Evolutionary conservation across 1,140 invertebrate species (phyloP).

Genomic region (Pachyrhynchus sulphureomaculatus): DNA sequence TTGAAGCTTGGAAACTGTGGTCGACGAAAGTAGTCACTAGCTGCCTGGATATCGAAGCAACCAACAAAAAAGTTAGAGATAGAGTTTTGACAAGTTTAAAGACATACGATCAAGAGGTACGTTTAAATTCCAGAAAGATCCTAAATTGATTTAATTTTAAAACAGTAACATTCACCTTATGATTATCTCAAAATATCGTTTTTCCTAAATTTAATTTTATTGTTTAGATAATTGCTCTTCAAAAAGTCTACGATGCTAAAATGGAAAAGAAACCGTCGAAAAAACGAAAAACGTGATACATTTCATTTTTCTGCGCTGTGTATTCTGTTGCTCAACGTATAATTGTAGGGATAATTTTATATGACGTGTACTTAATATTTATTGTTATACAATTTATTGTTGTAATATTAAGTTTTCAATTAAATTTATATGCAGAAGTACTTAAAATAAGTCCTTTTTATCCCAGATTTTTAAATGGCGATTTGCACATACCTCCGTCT

Average conservation of each 20-base stretch:
- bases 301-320: background rate
- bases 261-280: background rate
- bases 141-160: too few relatives aligned
- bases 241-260: background rate
- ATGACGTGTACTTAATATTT: background rate
- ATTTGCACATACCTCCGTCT: too few relatives aligned
- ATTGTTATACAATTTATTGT: too few relatives aligned
- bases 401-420: too few relatives aligned
- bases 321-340: background rate
- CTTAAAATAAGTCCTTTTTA: too few relatives aligned
- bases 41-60: slow-evolving; percentile 33
- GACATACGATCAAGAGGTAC: slow-evolving; percentile 31
- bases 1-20: slow-evolving; percentile 33
- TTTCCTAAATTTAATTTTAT: too few relatives aligned
- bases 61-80: slow-evolving; percentile 31
- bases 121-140: too few relatives aligned
- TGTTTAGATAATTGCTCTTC: background rate
- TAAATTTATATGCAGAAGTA: too few relatives aligned
- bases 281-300: background rate
- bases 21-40: slow-evolving; percentile 31
- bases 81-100: slow-evolving; percentile 27
- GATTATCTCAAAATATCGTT: too few relatives aligned
- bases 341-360: background rate
- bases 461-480: too few relatives aligned
- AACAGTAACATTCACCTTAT: too few relatives aligned